Percentiles rank a stretch among this genome's conserved stretches.
phyloP scores from a whole-genome alignment of 53 echinoderm and acorn worm genomes.

The Holothuria scabra region DNA sequence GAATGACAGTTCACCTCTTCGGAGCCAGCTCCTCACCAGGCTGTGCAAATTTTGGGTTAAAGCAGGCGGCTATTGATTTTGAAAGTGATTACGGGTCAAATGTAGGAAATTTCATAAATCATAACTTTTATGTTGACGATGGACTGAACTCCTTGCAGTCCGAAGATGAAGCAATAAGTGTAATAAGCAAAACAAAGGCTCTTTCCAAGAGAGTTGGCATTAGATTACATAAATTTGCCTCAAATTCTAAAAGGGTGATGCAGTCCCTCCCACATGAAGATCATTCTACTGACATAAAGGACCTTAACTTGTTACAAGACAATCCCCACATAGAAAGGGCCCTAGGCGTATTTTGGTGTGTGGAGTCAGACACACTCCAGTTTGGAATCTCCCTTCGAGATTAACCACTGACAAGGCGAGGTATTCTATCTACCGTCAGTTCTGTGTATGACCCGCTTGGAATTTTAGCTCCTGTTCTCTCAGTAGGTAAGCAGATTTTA shows the following conservation, averaged over 20 bases:
- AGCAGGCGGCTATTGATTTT: conserved; percentile 10
- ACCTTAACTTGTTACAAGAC: conserved; percentile 21
- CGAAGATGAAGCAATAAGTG: conserved; percentile 51
- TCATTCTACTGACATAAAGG: conserved; percentile 35
- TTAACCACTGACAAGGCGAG: no score
- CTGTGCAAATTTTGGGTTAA: conserved; percentile 65
- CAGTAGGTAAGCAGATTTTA: no score
- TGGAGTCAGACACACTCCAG: no score
- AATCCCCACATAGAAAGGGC: no score
- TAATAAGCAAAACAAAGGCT: conserved; percentile 36
- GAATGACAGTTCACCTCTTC: conserved; percentile 58
- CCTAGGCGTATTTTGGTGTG: no score
- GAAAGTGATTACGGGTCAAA: conserved; percentile 8
- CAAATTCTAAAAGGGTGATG: conserved; percentile 58
- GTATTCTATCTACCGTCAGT: no score
- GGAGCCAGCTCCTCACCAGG: conserved; percentile 61
- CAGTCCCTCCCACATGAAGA: conserved; percentile 53
- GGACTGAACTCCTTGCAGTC: conserved; percentile 57
- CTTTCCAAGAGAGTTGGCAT: conserved; percentile 56
- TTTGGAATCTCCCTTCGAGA: no score
- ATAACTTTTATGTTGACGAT: conserved; percentile 73
- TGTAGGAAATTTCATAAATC: conserved; percentile 39
- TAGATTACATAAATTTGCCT: conserved; percentile 63
- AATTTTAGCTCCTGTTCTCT: not conserved
- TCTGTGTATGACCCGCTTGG: no score